These are phyloP conservation scores for Caranx ignobilis DNA, from an alignment of 2,113 vertebrate genomes.

Conservation along the genomic window DNA sequence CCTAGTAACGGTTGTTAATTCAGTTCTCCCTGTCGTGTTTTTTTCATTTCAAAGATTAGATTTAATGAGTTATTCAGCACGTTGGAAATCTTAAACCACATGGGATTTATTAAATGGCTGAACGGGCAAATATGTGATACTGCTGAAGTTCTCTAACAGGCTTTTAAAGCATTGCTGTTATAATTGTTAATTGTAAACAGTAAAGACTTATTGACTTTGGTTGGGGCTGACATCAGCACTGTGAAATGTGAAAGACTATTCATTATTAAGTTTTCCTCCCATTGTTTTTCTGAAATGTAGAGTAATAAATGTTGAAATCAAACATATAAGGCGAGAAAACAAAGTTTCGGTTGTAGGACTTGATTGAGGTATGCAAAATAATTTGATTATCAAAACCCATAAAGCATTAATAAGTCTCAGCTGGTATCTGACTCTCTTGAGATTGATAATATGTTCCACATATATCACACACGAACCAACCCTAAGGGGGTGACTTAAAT, in stretches of 20 bases:
- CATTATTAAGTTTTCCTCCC: not conserved
- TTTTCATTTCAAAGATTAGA: slow-evolving; percentile 20
- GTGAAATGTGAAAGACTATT: not conserved
- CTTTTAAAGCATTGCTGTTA: not conserved
- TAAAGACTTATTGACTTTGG: not conserved
- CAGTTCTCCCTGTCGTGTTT: not conserved
- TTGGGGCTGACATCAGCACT: not conserved
- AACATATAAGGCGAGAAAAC: not conserved
- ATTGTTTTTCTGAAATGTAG: not conserved
- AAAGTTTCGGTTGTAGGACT: not conserved
- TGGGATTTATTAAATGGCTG: slow-evolving; percentile 18
- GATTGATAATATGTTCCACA: no score
- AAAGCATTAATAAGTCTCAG: not conserved
- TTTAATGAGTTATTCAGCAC: slow-evolving; percentile 12
- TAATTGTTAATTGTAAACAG: not conserved
- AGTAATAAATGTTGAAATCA: not conserved
- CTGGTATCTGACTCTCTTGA: not conserved
- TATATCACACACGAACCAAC: no score
- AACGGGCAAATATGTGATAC: not conserved
- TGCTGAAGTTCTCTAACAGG: not conserved
- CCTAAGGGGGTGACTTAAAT: no score
- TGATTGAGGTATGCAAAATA: not conserved
- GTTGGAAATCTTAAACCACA: slow-evolving; percentile 9
- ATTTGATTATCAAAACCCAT: not conserved
- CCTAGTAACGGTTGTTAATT: not conserved